Evolutionary conservation across 1,140 invertebrate genomes (phyloP).

Genomic region (Trichomalopsis sarcophagae): DNA sequence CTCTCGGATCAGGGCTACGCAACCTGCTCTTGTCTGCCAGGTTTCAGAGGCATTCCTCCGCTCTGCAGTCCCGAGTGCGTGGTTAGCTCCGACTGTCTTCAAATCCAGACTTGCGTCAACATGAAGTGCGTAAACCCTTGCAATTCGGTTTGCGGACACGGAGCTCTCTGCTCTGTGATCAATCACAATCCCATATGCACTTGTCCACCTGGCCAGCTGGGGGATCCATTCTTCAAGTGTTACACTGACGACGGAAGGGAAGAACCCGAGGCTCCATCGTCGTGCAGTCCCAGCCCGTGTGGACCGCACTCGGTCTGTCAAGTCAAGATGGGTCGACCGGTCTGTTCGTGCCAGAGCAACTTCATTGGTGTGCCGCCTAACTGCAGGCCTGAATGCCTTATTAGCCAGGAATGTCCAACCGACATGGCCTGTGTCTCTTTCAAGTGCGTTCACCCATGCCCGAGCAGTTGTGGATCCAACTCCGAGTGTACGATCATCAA

Average conservation of each 20-base stretch:
- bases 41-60: conserved; percentile 85
- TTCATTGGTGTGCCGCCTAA: conserved; percentile 84
- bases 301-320: conserved; percentile 90
- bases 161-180: conserved; percentile 83
- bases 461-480: conserved; percentile 84
- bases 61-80: conserved; percentile 88
- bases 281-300: conserved; percentile 88
- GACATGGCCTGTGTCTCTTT: conserved; percentile 87
- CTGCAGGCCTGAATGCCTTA: conserved; percentile 85
- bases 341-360: conserved; percentile 86
- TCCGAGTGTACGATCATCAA: conserved; percentile 87
- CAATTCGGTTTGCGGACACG: conserved; percentile 84
- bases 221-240: conserved; percentile 88
- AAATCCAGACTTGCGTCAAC: conserved; percentile 86
- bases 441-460: conserved; percentile 87
- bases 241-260: conserved; percentile 55
- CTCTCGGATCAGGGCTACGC: conserved; percentile 82
- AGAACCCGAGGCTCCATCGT: conserved; percentile 71
- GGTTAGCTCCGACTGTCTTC: conserved; percentile 86
- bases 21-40: conserved; percentile 87
- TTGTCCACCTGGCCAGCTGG: conserved; percentile 83
- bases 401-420: conserved; percentile 84
- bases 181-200: conserved; percentile 90
- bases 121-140: conserved; percentile 87
- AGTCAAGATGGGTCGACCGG: conserved; percentile 84